These are phyloP conservation scores for Micrasema minimum DNA, from an alignment of 1,140 invertebrate species.

Conservation along the genomic window DNA sequence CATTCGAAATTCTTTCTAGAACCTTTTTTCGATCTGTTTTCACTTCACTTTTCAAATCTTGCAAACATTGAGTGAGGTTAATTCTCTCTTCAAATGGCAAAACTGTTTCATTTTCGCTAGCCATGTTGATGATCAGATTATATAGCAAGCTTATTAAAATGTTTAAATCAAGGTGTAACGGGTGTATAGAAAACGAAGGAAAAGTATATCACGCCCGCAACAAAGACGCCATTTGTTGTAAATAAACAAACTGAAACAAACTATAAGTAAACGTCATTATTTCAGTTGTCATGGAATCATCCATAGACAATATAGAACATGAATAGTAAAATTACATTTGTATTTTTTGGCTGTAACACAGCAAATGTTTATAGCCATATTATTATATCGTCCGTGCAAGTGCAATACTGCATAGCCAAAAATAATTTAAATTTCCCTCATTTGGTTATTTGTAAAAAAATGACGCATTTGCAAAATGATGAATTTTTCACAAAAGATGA, in stretches of 20 bases:
- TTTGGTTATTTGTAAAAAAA: too few relatives aligned
- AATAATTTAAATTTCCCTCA: too few relatives aligned
- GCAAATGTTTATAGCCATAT: too few relatives aligned
- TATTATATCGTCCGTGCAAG: too few relatives aligned
- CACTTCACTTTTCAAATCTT: conserved; percentile 39
- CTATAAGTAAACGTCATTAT: conserved; percentile 41
- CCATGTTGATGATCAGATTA: conserved; percentile 9
- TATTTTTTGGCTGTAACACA: neutral
- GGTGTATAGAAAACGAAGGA: too few relatives aligned
- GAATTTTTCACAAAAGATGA: too few relatives aligned
- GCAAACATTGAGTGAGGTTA: conserved; percentile 19
- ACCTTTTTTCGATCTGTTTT: conserved; percentile 51
- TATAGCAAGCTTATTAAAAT: neutral
- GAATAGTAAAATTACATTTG: too few relatives aligned
- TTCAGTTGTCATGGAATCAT: conserved; percentile 41
- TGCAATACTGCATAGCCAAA: too few relatives aligned
- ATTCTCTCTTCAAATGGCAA: conserved; percentile 6
- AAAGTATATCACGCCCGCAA: conserved; percentile 14
- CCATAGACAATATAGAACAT: neutral
- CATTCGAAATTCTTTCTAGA: conserved; percentile 59
- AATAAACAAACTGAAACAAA: too few relatives aligned
- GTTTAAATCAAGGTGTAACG: neutral
- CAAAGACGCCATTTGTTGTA: conserved; percentile 51
- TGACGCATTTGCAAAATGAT: too few relatives aligned
- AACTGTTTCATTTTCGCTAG: neutral